Evolutionary conservation across 2,797 vertebrate genomes (phyloP), one percentile per base, ranked within the genome.

Genomic region (Denticeps clupeoides): DNA sequence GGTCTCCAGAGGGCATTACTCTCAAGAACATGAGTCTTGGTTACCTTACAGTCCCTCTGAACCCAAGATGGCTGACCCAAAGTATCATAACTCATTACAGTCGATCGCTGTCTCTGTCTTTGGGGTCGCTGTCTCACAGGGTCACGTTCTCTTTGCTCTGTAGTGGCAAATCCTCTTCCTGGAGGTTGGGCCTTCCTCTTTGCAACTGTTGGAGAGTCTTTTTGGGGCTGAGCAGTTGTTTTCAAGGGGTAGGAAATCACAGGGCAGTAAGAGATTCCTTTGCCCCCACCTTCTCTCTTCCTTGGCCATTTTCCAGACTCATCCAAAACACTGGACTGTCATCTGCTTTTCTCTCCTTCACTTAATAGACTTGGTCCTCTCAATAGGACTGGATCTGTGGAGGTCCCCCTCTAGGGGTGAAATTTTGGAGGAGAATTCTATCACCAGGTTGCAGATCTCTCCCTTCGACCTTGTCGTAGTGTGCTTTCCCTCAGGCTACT

Each of bases 161-260:
- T 55, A 40, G 47, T 45, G 53, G 40, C 53, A 51, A 18, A 31
- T 41, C 24, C 47, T 49, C 47, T 40, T 49, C 45, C 5, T 40
- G 23, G 25, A 10, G 7, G n/a, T 21, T 8, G 4, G 5, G 5
- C 11, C 22, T 29, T 41, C 22, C n/a, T 38, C 13, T 22, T 56
- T 24, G 47, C 2, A 3, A 8, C 7, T 1, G 4, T 23, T 2
- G 2, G 27, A 1, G 8, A 3, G 25, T 48, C 12, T 21, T 16
- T 56, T 11, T 40, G 32, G 8, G 21, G 29, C 40, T 35, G 22
- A 4, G 1, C 1, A 16, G 33, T 59, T 23, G 32, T 7, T 31
- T 4, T 58, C 45, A 12, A 21, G 31, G 25, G 47, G 56, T 24
- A 54, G 3, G 33, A 22, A 22, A 3, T 41, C 56, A 32, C 45